Evolutionary conservation across 2,797 vertebrate genomes (phyloP), one percentile per base, ranked within the genome.

Genomic region (Taenioides sp.): DNA sequence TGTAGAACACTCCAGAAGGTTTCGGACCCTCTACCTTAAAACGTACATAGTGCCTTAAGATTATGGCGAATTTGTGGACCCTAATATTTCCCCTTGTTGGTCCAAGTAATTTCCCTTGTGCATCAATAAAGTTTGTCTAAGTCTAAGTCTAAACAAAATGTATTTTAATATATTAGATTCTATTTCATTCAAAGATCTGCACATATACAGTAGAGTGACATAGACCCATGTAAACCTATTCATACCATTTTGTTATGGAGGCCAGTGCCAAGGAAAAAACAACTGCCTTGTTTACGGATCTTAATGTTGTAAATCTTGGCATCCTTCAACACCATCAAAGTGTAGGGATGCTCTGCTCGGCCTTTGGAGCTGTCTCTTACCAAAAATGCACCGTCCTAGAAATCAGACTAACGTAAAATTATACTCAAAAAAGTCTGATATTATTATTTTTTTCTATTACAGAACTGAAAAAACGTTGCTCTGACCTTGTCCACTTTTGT

Each of bases 231-330:
- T 16, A 52, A n/a, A n/a, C n/a, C 6, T 54, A 7, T 54, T 54
- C 50, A 20, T 94, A 98, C 96, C 95, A 95, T 92, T 64, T 78
- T 93, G 75, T 89, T 91, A 79, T 92, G 93, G 40, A 93, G 79
- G 58, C 93, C 88, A 1, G 89, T 96, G 78, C 96, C 95, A 66
- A 97, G 78, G 67, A 91, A 77, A 58, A 93, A 96, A 0, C 88
- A 72, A 20, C 79, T 52, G 60, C 71, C 74, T 43, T 83, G 55
- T 64, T 76, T 94, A 11, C 94, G 92, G 72, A 97, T 97, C 86
- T 94, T 95, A 73, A 98, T 95, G 87, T 98, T 98, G 87, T 95
- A 97, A 69, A 97, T 93, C 84, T 95, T 97, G 31, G 89, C 89
- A 84, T 94, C 91, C 86, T 94, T 95, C 70, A 97, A 77, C n/a